Evolutionary conservation across 1,140 invertebrate genomes (phyloP).

Genomic region (Papilio dardanus): DNA sequence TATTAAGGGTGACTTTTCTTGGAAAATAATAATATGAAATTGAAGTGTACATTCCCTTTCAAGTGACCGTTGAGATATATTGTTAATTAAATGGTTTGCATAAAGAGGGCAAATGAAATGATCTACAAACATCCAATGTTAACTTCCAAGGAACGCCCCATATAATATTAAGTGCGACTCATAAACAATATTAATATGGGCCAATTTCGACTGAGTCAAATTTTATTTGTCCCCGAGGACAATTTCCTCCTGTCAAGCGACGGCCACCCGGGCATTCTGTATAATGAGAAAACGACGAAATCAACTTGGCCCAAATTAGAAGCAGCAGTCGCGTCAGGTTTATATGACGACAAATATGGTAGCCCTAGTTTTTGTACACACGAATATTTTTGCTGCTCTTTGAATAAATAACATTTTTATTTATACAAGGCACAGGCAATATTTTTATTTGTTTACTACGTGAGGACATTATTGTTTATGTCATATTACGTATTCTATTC

Average conservation of each 20-base stretch:
- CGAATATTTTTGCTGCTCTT: slow-evolving; percentile 13
- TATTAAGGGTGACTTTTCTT: slow-evolving; percentile 5
- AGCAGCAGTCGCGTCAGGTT: slow-evolving; percentile 51
- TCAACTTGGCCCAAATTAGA: slow-evolving; percentile 77
- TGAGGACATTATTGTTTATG: background rate
- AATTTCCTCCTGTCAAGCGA: slow-evolving; percentile 77
- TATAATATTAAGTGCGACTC: slow-evolving; percentile 52
- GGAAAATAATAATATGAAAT: background rate
- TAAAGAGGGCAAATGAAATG: slow-evolving; percentile 12
- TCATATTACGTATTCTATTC: no score
- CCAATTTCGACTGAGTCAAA: slow-evolving; percentile 72
- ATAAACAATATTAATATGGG: slow-evolving; percentile 72
- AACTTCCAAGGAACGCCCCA: slow-evolving; percentile 44
- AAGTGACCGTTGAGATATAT: slow-evolving; percentile 15
- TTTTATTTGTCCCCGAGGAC: slow-evolving; percentile 77
- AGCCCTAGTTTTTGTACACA: slow-evolving; percentile 10
- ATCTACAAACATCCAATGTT: slow-evolving; percentile 10
- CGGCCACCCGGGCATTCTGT: slow-evolving; percentile 76
- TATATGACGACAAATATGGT: slow-evolving; percentile 55
- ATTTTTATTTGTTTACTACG: background rate
- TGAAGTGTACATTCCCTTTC: slow-evolving; percentile 12
- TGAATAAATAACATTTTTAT: slow-evolving; percentile 7
- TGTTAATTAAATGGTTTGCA: slow-evolving; percentile 26
- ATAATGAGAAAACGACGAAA: slow-evolving; percentile 77
- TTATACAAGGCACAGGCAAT: background rate